A percentile compares a stretch with the other conserved stretches of the same genome.
These are phyloP conservation scores for Trichonephila clavata DNA, from an alignment of 1,140 invertebrate genomes.

Conservation along the genomic window DNA sequence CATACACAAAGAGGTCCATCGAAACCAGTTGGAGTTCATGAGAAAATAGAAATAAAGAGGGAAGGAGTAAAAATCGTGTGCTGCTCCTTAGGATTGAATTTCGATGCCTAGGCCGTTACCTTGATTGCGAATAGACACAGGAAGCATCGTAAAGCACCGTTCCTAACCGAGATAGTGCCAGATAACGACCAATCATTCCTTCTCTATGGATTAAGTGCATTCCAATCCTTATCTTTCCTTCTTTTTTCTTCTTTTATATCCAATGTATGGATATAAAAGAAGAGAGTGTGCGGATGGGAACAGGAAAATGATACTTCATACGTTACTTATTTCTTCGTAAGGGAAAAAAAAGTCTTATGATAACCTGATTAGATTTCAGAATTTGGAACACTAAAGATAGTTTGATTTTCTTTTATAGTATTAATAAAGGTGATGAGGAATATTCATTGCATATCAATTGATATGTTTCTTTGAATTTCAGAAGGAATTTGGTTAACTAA, in stretches of 20 bases:
- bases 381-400: background rate
- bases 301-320: background rate
- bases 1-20: background rate
- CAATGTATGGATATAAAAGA: background rate
- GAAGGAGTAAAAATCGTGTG: background rate
- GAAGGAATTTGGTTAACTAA: too few species aligned
- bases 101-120: slow-evolving; percentile 35
- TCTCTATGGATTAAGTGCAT: slow-evolving; percentile 33
- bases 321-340: background rate
- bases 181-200: slow-evolving; percentile 67
- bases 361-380: background rate
- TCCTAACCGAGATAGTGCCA: slow-evolving; percentile 47
- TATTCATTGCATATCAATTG: too few species aligned
- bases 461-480: too few species aligned
- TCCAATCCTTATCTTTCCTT: slow-evolving; percentile 16
- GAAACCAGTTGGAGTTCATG: background rate
- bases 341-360: background rate
- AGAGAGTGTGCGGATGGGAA: background rate
- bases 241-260: background rate
- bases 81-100: slow-evolving; percentile 55
- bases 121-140: slow-evolving; percentile 51
- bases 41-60: background rate
- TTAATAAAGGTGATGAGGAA: too few species aligned
- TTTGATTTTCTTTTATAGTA: background rate
- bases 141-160: slow-evolving; percentile 3